Conservation (phyloP, 2,888 invertebrate genomes). For the Metacarcinus magister region DNA sequence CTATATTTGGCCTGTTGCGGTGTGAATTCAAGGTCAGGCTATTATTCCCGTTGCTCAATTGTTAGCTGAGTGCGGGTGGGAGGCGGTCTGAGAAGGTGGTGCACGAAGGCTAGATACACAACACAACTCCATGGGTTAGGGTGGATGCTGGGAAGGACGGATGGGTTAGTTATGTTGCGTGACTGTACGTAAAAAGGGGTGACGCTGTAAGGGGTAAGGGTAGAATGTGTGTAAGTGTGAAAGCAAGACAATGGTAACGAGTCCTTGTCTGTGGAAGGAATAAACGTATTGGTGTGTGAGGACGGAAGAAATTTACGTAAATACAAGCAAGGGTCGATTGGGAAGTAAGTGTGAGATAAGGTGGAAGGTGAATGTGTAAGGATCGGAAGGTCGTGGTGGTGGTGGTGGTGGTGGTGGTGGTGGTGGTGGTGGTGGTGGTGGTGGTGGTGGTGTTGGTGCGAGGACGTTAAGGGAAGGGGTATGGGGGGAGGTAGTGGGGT, state of each 20-base stretch:
- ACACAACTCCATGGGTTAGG: too few species aligned
- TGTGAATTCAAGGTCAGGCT: too few species aligned
- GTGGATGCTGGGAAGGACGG: too few species aligned
- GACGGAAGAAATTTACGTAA: too few species aligned
- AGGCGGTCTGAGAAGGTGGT: too few species aligned
- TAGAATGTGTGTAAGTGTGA: neutral
- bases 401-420: neutral
- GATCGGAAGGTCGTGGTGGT: neutral
- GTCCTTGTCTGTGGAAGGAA: too few species aligned
- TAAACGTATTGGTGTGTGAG: neutral
- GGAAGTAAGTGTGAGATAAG: neutral
- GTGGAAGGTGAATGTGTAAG: neutral
- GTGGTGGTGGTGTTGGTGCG: neutral
- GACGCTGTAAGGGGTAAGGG: neutral
- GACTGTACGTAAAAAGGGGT: neutral
- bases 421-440: neutral
- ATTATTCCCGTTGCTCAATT: too few species aligned
- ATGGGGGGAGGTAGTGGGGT: neutral
- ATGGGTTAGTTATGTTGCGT: too few species aligned
- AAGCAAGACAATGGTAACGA: neutral
- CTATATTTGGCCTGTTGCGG: too few species aligned
- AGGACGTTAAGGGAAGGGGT: neutral
- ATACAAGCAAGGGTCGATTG: neutral
- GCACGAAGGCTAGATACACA: too few species aligned
- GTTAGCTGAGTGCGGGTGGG: too few species aligned